These are phyloP conservation scores for Tragelaphus scriptus DNA, from an alignment of 2,113 vertebrate genomes.

Conservation along the genomic window DNA sequence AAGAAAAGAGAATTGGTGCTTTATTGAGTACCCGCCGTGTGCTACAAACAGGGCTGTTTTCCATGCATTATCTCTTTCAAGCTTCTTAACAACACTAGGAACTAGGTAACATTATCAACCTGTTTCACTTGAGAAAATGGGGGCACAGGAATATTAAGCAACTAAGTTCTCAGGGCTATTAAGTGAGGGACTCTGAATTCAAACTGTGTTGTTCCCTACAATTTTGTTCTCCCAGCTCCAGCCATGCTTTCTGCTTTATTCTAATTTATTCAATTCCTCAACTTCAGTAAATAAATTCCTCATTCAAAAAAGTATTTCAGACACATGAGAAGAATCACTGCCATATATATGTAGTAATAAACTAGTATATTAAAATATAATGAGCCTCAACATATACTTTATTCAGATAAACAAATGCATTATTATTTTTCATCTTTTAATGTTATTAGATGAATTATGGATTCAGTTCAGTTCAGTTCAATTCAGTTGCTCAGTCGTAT, in stretches of 20 bases:
- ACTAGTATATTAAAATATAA: not conserved
- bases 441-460: not conserved
- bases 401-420: not conserved
- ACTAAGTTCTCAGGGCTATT: not conserved
- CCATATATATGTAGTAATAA: not conserved
- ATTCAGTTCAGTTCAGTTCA: not conserved
- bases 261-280: not conserved
- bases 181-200: not conserved
- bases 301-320: not conserved
- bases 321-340: not conserved
- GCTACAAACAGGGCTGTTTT: not conserved
- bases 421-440: not conserved
- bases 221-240: not conserved
- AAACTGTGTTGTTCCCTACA: not conserved
- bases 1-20: not conserved
- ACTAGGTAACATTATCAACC: not conserved
- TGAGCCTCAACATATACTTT: not conserved
- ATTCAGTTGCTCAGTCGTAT: too few relatives aligned
- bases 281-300: not conserved
- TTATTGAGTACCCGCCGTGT: not conserved
- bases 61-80: not conserved
- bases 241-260: not conserved
- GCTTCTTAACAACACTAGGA: not conserved
- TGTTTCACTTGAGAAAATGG: not conserved
- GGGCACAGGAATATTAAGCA: not conserved